These are phyloP conservation scores for Carabus problematicus DNA, from an alignment of 2,888 invertebrate species.

Conservation along the genomic window DNA sequence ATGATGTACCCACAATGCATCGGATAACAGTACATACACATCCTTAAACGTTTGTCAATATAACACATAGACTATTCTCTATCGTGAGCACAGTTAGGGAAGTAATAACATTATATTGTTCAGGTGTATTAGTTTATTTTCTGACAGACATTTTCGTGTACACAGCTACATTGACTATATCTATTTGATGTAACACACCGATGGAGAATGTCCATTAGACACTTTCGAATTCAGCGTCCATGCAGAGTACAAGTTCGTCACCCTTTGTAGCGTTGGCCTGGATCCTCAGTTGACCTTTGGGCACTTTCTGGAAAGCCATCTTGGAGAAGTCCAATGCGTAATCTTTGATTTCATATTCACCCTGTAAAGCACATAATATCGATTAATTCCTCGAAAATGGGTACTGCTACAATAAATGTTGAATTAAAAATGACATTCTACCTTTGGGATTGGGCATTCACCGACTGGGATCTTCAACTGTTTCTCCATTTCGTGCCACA, in stretches of 20 bases:
- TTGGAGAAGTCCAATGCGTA: conserved; percentile 23
- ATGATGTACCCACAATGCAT: too few species aligned
- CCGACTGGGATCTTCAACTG: conserved; percentile 28
- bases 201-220: neutral
- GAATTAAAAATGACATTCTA: conserved; percentile 6
- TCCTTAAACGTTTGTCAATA: too few species aligned
- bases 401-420: neutral
- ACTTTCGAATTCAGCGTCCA: conserved; percentile 31
- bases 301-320: conserved; percentile 13
- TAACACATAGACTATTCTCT: too few species aligned
- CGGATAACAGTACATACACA: too few species aligned
- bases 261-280: conserved; percentile 34
- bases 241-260: conserved; percentile 28
- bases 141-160: neutral
- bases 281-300: conserved; percentile 16
- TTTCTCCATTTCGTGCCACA: conserved; percentile 22
- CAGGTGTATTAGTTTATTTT: conserved; percentile 5
- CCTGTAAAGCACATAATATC: conserved; percentile 10
- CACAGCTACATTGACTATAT: neutral
- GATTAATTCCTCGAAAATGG: neutral
- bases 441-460: conserved; percentile 33
- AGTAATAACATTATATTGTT: neutral
- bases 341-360: conserved; percentile 24
- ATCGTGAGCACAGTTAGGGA: too few species aligned
- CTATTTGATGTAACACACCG: too few species aligned